Percentiles rank a stretch among this genome's conserved stretches.
phyloP scores from a whole-genome alignment of 1,140 invertebrate species.

The Bactericera cockerelli region DNA sequence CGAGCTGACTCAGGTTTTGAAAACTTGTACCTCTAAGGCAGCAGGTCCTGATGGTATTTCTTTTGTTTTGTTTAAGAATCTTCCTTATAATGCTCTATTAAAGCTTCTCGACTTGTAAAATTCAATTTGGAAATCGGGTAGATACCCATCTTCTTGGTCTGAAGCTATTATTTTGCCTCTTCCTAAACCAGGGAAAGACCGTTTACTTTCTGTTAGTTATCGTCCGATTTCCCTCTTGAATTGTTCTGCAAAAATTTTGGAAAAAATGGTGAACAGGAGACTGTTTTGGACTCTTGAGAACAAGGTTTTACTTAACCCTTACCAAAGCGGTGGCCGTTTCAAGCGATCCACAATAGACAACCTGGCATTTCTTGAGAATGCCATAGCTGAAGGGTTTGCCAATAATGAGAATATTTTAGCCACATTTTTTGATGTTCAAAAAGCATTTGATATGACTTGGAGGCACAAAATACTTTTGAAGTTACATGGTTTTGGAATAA shows the following conservation, averaged over 20 bases:
- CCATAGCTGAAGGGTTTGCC: not conserved
- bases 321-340: not conserved
- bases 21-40: not conserved
- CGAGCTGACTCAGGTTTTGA: not conserved
- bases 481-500: not conserved
- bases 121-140: not conserved
- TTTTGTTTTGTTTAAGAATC: not conserved
- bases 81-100: not conserved
- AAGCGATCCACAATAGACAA: slow-evolving; percentile 9
- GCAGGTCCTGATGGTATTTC: not conserved
- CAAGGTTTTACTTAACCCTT: not conserved
- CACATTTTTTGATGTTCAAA: slow-evolving; percentile 1
- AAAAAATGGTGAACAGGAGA: slow-evolving; percentile 13
- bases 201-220: not conserved
- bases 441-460: slow-evolving; percentile 13
- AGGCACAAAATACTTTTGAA: not conserved
- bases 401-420: not conserved
- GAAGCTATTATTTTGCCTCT: slow-evolving; percentile 3
- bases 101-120: slow-evolving; percentile 8
- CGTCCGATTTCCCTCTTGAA: slow-evolving; percentile 6
- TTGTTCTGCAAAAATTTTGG: slow-evolving; percentile 2
- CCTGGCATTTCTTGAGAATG: not conserved
- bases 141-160: not conserved
- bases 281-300: slow-evolving; percentile 9
- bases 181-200: slow-evolving; percentile 11